Conservation (phyloP, 2,797 vertebrate species). For the Falco novaeseelandiae region DNA sequence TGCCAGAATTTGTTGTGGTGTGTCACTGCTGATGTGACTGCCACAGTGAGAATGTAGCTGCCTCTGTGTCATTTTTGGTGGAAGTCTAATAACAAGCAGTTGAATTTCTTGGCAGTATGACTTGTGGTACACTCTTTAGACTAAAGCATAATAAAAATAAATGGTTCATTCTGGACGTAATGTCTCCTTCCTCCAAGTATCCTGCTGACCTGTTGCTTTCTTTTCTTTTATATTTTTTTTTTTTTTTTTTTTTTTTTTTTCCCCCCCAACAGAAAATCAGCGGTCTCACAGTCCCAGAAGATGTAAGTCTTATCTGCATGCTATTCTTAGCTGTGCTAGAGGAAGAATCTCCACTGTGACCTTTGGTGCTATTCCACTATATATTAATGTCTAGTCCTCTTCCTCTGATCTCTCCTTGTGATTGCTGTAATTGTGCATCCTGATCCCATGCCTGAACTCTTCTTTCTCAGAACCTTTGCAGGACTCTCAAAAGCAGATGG, state of each 20-base stretch:
- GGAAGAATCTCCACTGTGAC: conserved; percentile 19
- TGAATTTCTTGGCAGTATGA: background rate
- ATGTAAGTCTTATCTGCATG: conserved; percentile 65
- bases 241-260: background rate
- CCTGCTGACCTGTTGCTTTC: conserved; percentile 31
- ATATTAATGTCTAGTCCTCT: background rate
- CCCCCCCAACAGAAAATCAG: conserved; percentile 58
- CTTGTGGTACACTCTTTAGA: background rate
- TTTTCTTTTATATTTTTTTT: background rate
- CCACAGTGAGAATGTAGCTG: background rate
- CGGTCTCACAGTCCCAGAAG: conserved; percentile 73
- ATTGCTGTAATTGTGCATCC: background rate
- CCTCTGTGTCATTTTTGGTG: background rate
- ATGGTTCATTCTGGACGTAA: background rate
- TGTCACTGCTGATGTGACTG: background rate
- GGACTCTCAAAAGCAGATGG: background rate
- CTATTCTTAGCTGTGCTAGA: conserved; percentile 49
- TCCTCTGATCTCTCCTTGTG: conserved; percentile 44
- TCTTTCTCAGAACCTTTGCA: background rate
- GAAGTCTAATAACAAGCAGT: background rate
- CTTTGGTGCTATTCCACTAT: conserved; percentile 22
- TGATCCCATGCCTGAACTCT: background rate
- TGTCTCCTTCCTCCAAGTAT: background rate
- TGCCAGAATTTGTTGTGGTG: background rate
- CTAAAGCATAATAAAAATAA: conserved; percentile 9